These are phyloP conservation scores for Caretta caretta DNA, from an alignment of 2,113 vertebrate genomes.

Conservation along the genomic window DNA sequence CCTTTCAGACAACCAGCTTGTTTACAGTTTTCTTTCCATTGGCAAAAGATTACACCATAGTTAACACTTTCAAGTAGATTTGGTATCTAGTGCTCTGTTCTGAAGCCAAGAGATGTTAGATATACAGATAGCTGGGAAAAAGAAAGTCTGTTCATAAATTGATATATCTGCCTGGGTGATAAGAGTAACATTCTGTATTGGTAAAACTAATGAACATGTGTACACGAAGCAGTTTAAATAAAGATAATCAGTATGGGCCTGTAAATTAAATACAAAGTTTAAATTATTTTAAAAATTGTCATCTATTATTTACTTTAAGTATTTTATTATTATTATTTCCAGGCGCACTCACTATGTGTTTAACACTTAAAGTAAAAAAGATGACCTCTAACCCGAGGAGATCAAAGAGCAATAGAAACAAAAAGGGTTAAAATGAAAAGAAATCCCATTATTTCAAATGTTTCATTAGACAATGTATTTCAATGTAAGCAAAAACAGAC, in stretches of 20 bases:
- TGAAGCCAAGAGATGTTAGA: background rate
- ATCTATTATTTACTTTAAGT: background rate
- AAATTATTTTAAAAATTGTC: background rate
- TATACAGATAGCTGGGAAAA: too few species aligned
- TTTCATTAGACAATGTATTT: too few species aligned
- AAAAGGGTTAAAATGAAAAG: background rate
- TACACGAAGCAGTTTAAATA: background rate
- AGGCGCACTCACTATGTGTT: background rate
- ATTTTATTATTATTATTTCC: background rate
- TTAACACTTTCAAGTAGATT: background rate
- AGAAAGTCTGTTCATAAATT: too few species aligned
- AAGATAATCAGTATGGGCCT: background rate
- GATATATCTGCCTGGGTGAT: too few species aligned
- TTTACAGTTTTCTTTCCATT: background rate
- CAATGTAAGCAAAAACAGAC: too few species aligned
- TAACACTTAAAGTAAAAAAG: background rate
- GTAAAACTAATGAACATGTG: too few species aligned
- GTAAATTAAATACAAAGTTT: background rate
- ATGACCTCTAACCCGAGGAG: background rate
- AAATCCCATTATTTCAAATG: background rate
- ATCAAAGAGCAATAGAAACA: background rate
- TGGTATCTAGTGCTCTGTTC: background rate
- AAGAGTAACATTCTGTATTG: too few species aligned
- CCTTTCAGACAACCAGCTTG: background rate
- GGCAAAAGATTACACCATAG: background rate